Conservation (phyloP, 2,113 vertebrate genomes). For the Echinops telfairi region DNA sequence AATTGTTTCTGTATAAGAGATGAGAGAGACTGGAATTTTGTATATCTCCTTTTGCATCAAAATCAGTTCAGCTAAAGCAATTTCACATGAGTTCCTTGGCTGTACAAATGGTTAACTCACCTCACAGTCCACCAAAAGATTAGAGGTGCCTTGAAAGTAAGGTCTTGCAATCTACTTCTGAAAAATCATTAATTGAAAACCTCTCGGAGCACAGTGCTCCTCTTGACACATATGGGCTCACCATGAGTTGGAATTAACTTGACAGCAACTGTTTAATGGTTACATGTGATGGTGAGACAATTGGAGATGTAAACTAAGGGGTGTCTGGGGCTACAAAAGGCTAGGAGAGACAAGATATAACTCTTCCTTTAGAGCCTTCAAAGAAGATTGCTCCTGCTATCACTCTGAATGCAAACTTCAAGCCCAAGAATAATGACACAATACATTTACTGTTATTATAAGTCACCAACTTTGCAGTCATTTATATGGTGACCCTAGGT, state of each 20-base stretch:
- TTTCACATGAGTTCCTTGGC: neutral
- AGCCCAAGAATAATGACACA: neutral
- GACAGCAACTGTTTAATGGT: neutral
- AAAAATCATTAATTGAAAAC: neutral
- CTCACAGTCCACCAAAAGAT: neutral
- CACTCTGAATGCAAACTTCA: neutral
- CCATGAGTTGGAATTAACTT: neutral
- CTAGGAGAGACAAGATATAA: neutral
- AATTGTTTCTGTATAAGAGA: neutral
- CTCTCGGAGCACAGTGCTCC: neutral
- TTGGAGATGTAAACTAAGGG: neutral
- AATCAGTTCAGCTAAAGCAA: neutral
- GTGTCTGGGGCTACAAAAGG: neutral
- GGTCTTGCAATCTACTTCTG: neutral
- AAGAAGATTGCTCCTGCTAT: neutral
- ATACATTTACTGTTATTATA: neutral
- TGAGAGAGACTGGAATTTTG: neutral
- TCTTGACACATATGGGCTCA: neutral
- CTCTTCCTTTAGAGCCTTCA: neutral
- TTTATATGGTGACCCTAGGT: neutral
- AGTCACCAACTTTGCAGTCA: neutral
- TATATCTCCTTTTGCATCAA: too few species aligned
- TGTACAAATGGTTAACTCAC: neutral
- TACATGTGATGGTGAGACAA: neutral
- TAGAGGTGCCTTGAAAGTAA: neutral